Evolutionary conservation across 2,888 invertebrate genomes (phyloP).

Genomic region (Drosophila pseudotalamancana): DNA sequence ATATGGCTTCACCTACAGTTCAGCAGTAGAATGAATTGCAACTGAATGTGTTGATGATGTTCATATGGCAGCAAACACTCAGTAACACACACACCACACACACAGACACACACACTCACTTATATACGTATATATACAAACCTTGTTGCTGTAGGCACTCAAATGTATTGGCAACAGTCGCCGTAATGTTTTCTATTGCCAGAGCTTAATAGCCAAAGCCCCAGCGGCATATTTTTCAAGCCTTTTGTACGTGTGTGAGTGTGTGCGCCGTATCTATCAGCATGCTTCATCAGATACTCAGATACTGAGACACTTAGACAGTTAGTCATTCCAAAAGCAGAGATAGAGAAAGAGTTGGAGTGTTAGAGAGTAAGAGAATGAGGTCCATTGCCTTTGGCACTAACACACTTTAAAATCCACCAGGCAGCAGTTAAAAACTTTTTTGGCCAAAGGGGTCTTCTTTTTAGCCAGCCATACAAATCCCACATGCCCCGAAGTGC

Average conservation of each 20-base stretch:
- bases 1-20: constrained; percentile 44
- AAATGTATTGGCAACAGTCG: constrained; percentile 62
- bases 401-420: constrained; percentile 69
- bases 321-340: constrained; percentile 25
- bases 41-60: constrained; percentile 32
- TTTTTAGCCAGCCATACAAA: constrained; percentile 26
- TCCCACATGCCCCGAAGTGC: constrained; percentile 75
- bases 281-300: constrained; percentile 40
- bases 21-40: constrained; percentile 15
- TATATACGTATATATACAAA: not conserved
- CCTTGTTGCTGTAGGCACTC: constrained; percentile 40
- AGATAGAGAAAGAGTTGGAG: not conserved
- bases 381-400: constrained; percentile 21
- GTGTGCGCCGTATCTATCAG: constrained; percentile 18
- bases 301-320: constrained; percentile 32
- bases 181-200: constrained; percentile 50
- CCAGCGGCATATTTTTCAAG: constrained; percentile 65
- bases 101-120: not conserved
- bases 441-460: constrained; percentile 59
- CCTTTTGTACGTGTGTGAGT: constrained; percentile 27
- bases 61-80: constrained; percentile 22
- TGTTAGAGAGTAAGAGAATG: not conserved
- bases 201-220: constrained; percentile 62
- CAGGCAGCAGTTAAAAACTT: constrained; percentile 73
- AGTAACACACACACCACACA: not conserved